Evolutionary conservation across 1,140 invertebrate genomes (phyloP).

Genomic region (Cydia fagiglandana): DNA sequence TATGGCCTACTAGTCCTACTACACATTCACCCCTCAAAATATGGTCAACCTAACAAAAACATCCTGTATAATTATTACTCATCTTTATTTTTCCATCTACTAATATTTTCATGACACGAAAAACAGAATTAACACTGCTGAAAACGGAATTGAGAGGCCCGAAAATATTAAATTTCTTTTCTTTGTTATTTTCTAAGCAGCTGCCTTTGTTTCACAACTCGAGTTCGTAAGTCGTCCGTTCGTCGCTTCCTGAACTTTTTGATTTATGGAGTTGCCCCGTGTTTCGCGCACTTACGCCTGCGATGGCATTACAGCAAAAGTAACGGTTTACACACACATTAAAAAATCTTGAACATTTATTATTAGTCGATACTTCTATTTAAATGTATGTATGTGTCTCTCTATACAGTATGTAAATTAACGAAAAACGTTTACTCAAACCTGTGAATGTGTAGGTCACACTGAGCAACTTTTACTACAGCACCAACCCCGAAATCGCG

Average conservation of each 20-base stretch:
- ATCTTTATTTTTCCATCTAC: not conserved
- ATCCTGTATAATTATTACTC: not conserved
- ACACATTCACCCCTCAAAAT: no score
- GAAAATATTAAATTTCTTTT: constrained; percentile 49
- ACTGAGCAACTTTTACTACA: no score
- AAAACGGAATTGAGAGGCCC: constrained; percentile 35
- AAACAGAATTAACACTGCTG: constrained; percentile 7
- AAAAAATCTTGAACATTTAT: not conserved
- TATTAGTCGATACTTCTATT: not conserved
- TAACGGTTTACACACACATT: not conserved
- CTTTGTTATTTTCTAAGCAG: constrained; percentile 46
- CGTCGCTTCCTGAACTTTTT: constrained; percentile 47
- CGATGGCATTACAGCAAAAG: not conserved
- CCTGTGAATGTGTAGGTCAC: no score
- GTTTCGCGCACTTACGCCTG: constrained; percentile 40
- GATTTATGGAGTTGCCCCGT: constrained; percentile 45
- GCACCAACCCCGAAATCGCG: no score
- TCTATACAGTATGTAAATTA: no score
- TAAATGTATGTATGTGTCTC: no score
- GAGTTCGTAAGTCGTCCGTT: constrained; percentile 40
- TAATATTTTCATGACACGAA: constrained; percentile 24
- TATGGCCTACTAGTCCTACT: no score
- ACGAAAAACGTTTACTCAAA: no score
- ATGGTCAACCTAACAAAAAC: no score
- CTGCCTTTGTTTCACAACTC: constrained; percentile 43